These are phyloP conservation scores for Umimayanthus kanabou DNA, from an alignment of 92 coral and sea anemone species.

Conservation along the genomic window DNA sequence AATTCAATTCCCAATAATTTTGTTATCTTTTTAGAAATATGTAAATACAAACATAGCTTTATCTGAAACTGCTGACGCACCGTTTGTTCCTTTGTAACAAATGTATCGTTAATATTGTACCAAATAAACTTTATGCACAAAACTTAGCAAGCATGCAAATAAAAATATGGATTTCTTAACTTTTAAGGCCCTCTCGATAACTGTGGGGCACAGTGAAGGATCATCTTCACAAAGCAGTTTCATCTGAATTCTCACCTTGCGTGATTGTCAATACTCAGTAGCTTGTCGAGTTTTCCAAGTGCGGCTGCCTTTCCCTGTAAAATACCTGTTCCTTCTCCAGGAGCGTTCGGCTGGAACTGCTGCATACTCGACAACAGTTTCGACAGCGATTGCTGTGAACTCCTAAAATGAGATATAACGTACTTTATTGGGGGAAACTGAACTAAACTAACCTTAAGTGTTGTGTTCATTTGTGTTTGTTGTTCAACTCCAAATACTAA, in stretches of 20 bases:
- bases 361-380: slow-evolving; percentile 78
- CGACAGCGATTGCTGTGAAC: slow-evolving; percentile 84
- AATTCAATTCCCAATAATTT: too few relatives aligned
- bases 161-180: too few relatives aligned
- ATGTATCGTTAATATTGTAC: too few relatives aligned
- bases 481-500: background rate
- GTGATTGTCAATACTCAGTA: slow-evolving; percentile 34
- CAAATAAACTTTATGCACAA: too few relatives aligned
- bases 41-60: too few relatives aligned
- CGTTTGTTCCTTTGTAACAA: too few relatives aligned
- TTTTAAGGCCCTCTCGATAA: too few relatives aligned
- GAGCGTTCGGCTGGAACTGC: slow-evolving; percentile 72
- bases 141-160: too few relatives aligned
- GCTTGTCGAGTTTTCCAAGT: slow-evolving; percentile 42
- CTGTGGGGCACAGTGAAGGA: background rate
- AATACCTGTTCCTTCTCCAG: slow-evolving; percentile 21
- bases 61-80: too few relatives aligned
- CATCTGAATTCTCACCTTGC: slow-evolving; percentile 38
- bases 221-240: background rate
- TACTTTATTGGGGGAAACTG: background rate
- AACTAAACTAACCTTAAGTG: background rate
- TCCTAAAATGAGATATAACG: slow-evolving; percentile 49
- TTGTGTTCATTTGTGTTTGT: background rate
- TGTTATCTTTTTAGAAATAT: too few relatives aligned
- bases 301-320: slow-evolving; percentile 36